Conservation (phyloP, 2,113 vertebrate genomes). For the Oenanthe oenanthe region DNA sequence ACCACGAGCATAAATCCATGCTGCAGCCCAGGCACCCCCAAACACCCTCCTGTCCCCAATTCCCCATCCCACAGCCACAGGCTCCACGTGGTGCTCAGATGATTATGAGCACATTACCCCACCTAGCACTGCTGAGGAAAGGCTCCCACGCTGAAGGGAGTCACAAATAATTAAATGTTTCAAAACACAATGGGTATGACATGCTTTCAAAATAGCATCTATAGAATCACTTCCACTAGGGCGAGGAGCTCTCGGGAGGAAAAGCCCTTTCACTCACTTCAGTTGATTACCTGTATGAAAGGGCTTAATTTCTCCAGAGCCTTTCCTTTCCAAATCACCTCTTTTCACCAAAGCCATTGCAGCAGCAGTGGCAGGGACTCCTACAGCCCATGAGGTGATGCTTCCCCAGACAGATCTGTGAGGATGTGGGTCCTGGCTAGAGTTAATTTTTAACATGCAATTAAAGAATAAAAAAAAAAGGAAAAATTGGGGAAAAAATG, state of each 20-base stretch:
- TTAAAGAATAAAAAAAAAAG: background rate
- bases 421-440: background rate
- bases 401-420: background rate
- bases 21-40: background rate
- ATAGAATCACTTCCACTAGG: slow-evolving; percentile 64
- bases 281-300: slow-evolving; percentile 66
- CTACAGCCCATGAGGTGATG: background rate
- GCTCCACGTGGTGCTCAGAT: background rate
- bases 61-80: background rate
- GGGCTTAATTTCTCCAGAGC: slow-evolving; percentile 61
- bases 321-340: slow-evolving; percentile 40
- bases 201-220: slow-evolving; percentile 71
- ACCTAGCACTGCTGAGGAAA: too few species aligned
- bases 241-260: slow-evolving; percentile 56
- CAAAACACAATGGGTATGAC: slow-evolving; percentile 70
- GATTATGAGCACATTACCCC: too few species aligned
- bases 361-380: background rate
- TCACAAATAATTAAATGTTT: slow-evolving; percentile 73
- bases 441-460: background rate
- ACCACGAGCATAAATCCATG: background rate
- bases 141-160: slow-evolving; percentile 47
- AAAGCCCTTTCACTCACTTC: slow-evolving; percentile 68
- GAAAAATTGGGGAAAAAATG: background rate
- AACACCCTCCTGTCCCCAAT: accelerated
- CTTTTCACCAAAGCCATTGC: background rate